A percentile compares a stretch with the other conserved stretches of the same genome.
Evolutionary conservation across 1,140 invertebrate species (phyloP).

Genomic region (Zaprionus africanus): DNA sequence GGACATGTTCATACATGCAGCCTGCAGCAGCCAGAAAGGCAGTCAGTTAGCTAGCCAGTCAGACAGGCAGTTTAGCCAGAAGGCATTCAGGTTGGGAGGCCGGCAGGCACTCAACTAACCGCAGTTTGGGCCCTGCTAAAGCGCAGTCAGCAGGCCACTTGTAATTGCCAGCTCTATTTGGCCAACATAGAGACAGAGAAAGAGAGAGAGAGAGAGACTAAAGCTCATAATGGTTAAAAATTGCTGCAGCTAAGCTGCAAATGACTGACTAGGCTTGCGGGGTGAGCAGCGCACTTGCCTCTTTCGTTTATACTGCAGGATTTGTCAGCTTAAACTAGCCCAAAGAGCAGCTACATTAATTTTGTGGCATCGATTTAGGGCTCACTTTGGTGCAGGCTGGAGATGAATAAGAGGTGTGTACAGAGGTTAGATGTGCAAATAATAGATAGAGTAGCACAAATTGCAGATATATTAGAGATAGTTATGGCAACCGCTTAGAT

Average conservation of each 20-base stretch:
- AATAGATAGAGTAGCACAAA: too few species aligned
- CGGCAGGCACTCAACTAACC: conserved; percentile 10
- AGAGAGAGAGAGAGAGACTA: background rate
- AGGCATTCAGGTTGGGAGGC: background rate
- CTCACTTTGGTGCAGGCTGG: too few species aligned
- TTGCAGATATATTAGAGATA: too few species aligned
- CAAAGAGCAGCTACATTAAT: background rate
- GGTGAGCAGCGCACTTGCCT: background rate
- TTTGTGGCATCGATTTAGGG: background rate
- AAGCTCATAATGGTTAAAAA: conserved; percentile 33
- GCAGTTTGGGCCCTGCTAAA: conserved; percentile 18
- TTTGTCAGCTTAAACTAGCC: background rate
- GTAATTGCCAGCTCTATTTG: conserved; percentile 54
- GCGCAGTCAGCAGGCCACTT: background rate
- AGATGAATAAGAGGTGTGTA: too few species aligned
- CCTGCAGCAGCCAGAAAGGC: background rate
- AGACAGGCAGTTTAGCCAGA: background rate
- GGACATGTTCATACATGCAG: conserved; percentile 16
- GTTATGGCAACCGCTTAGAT: too few species aligned
- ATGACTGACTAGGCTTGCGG: background rate
- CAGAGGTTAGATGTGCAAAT: too few species aligned
- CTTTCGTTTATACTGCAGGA: background rate
- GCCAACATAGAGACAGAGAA: background rate
- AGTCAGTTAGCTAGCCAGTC: background rate
- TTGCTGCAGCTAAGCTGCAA: conserved; percentile 13